These are phyloP conservation scores for Boulengeromyrus knoepffleri DNA, from an alignment of 2,113 vertebrate species.

Conservation along the genomic window DNA sequence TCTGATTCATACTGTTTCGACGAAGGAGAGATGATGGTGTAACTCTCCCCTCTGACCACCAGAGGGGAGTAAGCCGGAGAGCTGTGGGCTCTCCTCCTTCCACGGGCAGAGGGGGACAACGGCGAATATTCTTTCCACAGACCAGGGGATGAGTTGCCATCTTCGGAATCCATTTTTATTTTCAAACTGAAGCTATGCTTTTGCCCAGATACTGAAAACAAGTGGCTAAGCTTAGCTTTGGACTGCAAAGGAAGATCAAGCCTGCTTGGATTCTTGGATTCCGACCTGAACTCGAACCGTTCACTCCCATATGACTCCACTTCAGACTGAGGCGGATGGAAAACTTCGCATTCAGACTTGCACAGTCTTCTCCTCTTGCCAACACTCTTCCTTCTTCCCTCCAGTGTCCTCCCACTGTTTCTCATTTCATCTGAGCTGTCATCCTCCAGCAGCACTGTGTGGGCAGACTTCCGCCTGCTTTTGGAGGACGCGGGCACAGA, in stretches of 20 bases:
- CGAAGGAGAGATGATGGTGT: constrained; percentile 52
- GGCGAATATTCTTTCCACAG: constrained; percentile 39
- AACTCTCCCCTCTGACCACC: constrained; percentile 57
- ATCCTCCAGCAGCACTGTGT: constrained; percentile 76
- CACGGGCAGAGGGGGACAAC: constrained; percentile 32
- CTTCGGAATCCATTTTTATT: constrained; percentile 31
- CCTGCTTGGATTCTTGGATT: constrained; percentile 43
- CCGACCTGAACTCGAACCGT: constrained; percentile 46
- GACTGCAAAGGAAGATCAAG: constrained; percentile 51
- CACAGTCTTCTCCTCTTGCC: constrained; percentile 61
- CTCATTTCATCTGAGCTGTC: constrained; percentile 60
- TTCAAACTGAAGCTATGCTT: constrained; percentile 17
- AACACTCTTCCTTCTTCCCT: constrained; percentile 37
- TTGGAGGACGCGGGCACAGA: constrained; percentile 49
- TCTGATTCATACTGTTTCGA: constrained; percentile 38
- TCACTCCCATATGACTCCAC: constrained; percentile 31
- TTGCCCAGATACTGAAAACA: constrained; percentile 11
- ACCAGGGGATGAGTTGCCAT: constrained; percentile 36
- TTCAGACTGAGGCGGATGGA: constrained; percentile 35
- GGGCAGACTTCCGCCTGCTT: constrained; percentile 70
- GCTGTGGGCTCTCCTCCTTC: constrained; percentile 49
- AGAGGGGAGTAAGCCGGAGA: constrained; percentile 50
- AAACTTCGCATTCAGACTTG: constrained; percentile 57
- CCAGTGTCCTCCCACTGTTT: constrained; percentile 9
- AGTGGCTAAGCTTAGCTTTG: constrained; percentile 42